These are phyloP conservation scores for Latrodectus elegans DNA, from an alignment of 2,888 invertebrate species.

Conservation along the genomic window DNA sequence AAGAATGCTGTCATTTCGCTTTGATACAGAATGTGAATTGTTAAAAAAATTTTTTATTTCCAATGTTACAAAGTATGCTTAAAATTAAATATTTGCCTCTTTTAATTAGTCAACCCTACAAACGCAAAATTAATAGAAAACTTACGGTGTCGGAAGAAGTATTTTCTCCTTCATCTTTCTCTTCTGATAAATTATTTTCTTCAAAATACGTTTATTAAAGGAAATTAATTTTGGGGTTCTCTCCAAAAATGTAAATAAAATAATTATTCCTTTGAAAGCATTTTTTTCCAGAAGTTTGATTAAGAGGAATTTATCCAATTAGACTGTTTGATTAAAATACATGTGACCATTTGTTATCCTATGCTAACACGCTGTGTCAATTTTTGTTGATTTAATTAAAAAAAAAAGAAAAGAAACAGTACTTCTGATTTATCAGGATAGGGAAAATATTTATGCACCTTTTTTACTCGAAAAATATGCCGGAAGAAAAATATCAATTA, in stretches of 20 bases:
- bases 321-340: constrained; percentile 47
- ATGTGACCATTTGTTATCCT: constrained; percentile 27
- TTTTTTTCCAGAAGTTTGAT: neutral
- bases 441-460: too few species aligned
- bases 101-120: constrained; percentile 36
- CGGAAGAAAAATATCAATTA: too few species aligned
- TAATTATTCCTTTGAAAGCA: constrained; percentile 1
- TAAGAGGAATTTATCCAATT: constrained; percentile 46
- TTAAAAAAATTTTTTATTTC: too few species aligned
- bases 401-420: too few species aligned
- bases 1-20: too few species aligned
- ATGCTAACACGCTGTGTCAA: neutral
- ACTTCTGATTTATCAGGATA: too few species aligned
- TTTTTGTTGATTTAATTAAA: constrained; percentile 1
- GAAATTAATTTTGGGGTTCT: constrained; percentile 21
- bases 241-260: neutral
- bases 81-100: constrained; percentile 33
- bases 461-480: too few species aligned
- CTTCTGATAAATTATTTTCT: constrained; percentile 43
- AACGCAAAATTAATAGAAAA: constrained; percentile 18
- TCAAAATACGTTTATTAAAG: neutral
- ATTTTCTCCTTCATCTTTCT: neutral
- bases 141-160: neutral
- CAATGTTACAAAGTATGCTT: constrained; percentile 3
- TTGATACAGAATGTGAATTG: too few species aligned